A percentile compares a stretch with the other conserved stretches of the same genome.
Evolutionary conservation across 92 coral and sea anemone genomes (phyloP).

Genomic region (Hydrozoanthus gracilis): DNA sequence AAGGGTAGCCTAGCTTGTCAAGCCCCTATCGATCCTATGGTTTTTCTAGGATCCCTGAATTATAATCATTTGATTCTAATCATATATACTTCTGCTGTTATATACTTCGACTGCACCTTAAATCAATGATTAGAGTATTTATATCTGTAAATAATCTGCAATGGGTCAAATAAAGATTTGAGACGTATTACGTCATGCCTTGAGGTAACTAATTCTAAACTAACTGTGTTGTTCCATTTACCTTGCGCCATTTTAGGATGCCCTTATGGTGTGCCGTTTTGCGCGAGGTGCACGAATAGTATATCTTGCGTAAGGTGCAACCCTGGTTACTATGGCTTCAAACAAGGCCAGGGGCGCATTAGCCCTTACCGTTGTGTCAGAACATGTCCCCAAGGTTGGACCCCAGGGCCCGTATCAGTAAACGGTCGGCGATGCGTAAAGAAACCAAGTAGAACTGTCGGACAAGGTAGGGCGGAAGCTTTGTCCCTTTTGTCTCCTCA

Average conservation of each 20-base stretch:
- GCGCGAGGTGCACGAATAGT: constrained; percentile 27
- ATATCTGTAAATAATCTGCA: no score
- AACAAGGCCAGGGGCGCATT: background rate
- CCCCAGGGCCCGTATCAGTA: constrained; percentile 1
- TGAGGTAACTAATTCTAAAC: no score
- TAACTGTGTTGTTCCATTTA: background rate
- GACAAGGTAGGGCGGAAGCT: background rate
- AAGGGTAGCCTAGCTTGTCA: no score
- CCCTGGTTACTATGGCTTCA: constrained; percentile 24
- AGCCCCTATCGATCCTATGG: no score
- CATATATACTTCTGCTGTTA: no score
- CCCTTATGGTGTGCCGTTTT: constrained; percentile 25
- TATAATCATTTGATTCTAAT: no score
- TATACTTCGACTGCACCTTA: no score
- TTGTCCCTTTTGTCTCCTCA: background rate
- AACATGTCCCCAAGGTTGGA: constrained; percentile 19
- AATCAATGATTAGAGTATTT: no score
- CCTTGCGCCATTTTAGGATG: background rate
- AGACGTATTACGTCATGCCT: no score
- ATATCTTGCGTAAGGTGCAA: constrained; percentile 17
- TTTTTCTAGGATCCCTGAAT: no score
- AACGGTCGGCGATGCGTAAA: constrained; percentile 36
- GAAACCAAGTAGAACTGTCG: background rate
- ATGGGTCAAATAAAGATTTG: no score
- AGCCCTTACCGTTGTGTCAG: constrained; percentile 15